A percentile compares a stretch with the other conserved stretches of the same genome.
phyloP scores from a whole-genome alignment of 2,113 vertebrate genomes.

The Melospiza melodia region DNA sequence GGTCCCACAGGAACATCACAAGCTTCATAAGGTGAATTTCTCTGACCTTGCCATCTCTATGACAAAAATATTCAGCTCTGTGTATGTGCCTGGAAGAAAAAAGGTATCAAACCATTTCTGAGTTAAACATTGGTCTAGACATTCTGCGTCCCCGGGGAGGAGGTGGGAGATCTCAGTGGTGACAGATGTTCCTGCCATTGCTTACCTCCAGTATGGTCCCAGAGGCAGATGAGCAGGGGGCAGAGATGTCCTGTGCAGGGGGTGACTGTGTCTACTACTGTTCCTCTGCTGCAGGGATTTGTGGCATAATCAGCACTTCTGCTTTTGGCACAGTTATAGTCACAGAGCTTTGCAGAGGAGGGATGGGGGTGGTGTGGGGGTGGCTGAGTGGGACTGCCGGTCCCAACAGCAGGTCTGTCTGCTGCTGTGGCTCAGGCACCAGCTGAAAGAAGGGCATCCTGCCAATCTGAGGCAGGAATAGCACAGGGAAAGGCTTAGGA shows the following conservation, averaged over 20 bases:
- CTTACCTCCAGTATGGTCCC: fast-evolving
- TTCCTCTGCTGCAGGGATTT: neutral
- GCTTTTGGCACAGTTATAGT: neutral
- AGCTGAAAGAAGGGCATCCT: neutral
- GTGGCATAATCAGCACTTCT: neutral
- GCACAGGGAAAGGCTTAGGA: neutral
- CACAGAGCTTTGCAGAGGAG: neutral
- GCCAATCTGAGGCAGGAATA: neutral
- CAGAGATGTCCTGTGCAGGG: neutral
- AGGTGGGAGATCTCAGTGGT: neutral
- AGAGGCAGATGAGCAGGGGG: neutral
- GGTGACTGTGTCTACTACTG: neutral
- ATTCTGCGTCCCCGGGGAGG: neutral
- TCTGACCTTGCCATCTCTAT: neutral
- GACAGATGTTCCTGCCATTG: neutral
- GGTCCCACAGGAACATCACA: neutral
- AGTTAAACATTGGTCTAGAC: neutral
- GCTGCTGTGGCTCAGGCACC: neutral
- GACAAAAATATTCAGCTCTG: constrained; percentile 17
- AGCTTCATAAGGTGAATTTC: constrained; percentile 15
- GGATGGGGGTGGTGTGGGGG: neutral
- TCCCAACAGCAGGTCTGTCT: neutral
- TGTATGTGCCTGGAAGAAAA: neutral
- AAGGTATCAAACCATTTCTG: neutral
- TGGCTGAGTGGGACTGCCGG: neutral